Conservation (phyloP, 1,140 invertebrate genomes). For the Neocloeon triangulifer region DNA sequence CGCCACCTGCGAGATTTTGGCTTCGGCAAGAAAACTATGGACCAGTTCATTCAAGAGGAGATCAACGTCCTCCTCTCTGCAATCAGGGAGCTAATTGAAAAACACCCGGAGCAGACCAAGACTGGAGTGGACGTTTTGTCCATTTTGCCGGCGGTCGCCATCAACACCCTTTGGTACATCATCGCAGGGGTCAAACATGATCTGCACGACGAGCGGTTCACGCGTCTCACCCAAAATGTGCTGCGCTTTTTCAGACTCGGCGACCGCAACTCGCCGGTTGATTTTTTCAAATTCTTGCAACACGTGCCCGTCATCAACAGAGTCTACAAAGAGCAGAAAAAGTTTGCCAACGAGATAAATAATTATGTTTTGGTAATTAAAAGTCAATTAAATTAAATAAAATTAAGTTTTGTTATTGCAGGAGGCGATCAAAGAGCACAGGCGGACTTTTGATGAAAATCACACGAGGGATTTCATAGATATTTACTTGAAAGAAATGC, state of each 20-base stretch:
- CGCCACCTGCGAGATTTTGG: conserved; percentile 26
- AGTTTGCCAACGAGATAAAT: background rate
- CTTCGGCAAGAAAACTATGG: conserved; percentile 18
- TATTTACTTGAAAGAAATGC: conserved; percentile 3
- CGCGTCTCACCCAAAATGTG: background rate
- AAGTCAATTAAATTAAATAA: too few relatives aligned
- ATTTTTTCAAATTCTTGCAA: background rate
- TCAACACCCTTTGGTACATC: conserved; percentile 1
- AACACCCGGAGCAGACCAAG: background rate
- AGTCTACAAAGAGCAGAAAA: background rate
- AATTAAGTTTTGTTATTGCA: background rate
- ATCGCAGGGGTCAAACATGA: background rate
- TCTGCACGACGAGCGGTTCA: background rate
- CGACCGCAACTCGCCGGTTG: background rate
- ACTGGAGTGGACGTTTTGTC: background rate
- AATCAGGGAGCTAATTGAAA: background rate
- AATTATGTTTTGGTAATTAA: background rate
- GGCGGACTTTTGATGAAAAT: background rate
- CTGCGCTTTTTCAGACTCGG: background rate
- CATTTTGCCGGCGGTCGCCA: background rate
- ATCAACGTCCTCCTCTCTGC: background rate
- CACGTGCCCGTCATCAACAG: background rate
- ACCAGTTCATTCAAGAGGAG: background rate
- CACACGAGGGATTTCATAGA: conserved; percentile 1
- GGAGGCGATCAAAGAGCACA: conserved; percentile 1